A percentile compares a stretch with the other conserved stretches of the same genome.
These are phyloP conservation scores for Hylaeus anthracinus DNA, from an alignment of 1,140 invertebrate genomes.

Conservation along the genomic window DNA sequence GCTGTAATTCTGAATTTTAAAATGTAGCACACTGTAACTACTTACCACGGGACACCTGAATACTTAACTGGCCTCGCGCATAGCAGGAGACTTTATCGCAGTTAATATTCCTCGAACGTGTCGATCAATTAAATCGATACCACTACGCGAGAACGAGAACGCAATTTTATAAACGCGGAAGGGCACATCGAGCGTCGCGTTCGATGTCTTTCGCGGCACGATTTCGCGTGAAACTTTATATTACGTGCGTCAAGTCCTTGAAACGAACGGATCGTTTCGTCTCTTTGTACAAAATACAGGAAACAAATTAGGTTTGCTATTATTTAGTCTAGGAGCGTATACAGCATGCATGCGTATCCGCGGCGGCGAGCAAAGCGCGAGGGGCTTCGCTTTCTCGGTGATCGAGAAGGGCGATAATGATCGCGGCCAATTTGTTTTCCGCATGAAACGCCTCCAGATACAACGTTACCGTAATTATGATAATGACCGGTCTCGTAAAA, in stretches of 20 bases:
- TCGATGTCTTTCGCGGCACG: neutral
- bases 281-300: too few relatives aligned
- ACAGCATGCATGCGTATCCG: neutral
- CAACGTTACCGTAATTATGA: constrained; percentile 61
- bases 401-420: constrained; percentile 63
- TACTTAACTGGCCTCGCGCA: neutral
- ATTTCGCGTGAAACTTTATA: constrained; percentile 12
- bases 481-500: constrained; percentile 53
- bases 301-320: too few relatives aligned
- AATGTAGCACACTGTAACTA: neutral
- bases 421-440: constrained; percentile 65
- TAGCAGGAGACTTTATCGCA: neutral
- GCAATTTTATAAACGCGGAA: neutral
- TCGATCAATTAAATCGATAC: constrained; percentile 13
- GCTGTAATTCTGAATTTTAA: neutral
- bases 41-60: neutral
- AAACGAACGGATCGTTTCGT: too few relatives aligned
- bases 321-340: too few relatives aligned
- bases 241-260: too few relatives aligned
- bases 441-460: constrained; percentile 58
- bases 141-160: neutral
- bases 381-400: constrained; percentile 40
- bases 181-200: too few relatives aligned
- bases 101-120: neutral
- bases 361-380: constrained; percentile 17